Conservation (phyloP, 2,113 vertebrate genomes). For the Nasalis larvatus region DNA sequence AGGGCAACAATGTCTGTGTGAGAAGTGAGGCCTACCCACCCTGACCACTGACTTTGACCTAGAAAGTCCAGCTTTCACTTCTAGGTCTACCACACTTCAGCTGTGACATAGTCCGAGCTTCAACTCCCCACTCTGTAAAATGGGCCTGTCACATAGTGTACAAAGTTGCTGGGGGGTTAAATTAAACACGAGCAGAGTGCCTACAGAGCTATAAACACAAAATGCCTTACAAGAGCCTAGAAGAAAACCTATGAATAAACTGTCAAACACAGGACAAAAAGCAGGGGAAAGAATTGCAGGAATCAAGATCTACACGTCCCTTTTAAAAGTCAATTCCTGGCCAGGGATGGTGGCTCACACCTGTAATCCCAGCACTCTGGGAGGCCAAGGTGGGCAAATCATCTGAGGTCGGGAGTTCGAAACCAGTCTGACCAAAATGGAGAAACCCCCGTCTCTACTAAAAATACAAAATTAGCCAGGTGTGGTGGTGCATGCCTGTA, state of each 20-base stretch:
- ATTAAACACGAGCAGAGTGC: accelerated
- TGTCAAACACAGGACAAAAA: neutral
- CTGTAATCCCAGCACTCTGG: no score
- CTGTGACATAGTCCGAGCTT: neutral
- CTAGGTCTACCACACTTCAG: neutral
- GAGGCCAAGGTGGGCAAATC: no score
- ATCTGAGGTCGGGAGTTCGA: no score
- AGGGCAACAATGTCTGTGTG: accelerated
- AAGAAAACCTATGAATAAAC: neutral
- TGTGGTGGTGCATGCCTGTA: no score
- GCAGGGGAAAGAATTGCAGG: neutral
- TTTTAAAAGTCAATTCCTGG: neutral
- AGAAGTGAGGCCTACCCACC: no score
- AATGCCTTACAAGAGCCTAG: neutral
- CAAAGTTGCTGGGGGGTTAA: neutral
- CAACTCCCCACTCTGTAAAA: neutral
- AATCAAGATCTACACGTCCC: no score
- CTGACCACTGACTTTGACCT: neutral
- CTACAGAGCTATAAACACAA: neutral
- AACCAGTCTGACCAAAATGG: no score
- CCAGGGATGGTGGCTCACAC: accelerated
- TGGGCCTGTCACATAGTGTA: accelerated
- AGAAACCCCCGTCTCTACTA: no score
- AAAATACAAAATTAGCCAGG: no score
- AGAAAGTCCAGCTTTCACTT: neutral